A percentile compares a stretch with the other conserved stretches of the same genome.
Conservation (phyloP, 2,888 invertebrate species). For the Dynastes hyllus region DNA sequence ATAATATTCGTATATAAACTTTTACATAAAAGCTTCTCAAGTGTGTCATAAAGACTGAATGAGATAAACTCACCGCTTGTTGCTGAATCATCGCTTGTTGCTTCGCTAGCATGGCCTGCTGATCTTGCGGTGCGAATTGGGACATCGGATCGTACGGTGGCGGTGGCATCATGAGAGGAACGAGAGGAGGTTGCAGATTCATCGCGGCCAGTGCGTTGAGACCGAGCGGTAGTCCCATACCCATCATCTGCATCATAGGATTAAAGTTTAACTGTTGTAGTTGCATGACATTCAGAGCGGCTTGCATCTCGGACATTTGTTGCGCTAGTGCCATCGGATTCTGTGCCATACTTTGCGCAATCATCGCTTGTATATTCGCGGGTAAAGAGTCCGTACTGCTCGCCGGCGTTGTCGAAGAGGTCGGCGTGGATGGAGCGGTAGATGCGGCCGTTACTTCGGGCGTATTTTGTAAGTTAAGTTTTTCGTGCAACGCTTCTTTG, state of each 20-base stretch:
- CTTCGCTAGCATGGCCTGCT: slow-evolving; percentile 76
- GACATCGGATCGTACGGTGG: slow-evolving; percentile 84
- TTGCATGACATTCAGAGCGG: slow-evolving; percentile 89
- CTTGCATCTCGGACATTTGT: slow-evolving; percentile 89
- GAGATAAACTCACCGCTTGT: slow-evolving; percentile 75
- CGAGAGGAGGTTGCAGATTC: slow-evolving; percentile 94
- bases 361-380: slow-evolving; percentile 71
- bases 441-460: slow-evolving; percentile 71
- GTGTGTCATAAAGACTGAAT: too few species aligned
- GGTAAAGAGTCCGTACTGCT: slow-evolving; percentile 74
- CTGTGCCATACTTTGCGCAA: slow-evolving; percentile 70
- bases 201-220: slow-evolving; percentile 92
- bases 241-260: slow-evolving; percentile 93
- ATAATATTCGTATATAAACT: too few species aligned
- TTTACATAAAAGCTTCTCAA: too few species aligned
- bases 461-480: slow-evolving; percentile 69
- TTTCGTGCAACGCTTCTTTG: slow-evolving; percentile 70
- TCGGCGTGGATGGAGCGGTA: slow-evolving; percentile 77
- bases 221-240: slow-evolving; percentile 86
- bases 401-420: slow-evolving; percentile 76
- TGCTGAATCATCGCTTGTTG: slow-evolving; percentile 82
- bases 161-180: slow-evolving; percentile 91
- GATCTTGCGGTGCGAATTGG: slow-evolving; percentile 74
- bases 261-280: slow-evolving; percentile 90
- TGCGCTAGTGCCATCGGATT: slow-evolving; percentile 77